A percentile compares a stretch with the other conserved stretches of the same genome.
Conservation (phyloP, 2,888 invertebrate genomes). For the Metallyticus violacea region DNA sequence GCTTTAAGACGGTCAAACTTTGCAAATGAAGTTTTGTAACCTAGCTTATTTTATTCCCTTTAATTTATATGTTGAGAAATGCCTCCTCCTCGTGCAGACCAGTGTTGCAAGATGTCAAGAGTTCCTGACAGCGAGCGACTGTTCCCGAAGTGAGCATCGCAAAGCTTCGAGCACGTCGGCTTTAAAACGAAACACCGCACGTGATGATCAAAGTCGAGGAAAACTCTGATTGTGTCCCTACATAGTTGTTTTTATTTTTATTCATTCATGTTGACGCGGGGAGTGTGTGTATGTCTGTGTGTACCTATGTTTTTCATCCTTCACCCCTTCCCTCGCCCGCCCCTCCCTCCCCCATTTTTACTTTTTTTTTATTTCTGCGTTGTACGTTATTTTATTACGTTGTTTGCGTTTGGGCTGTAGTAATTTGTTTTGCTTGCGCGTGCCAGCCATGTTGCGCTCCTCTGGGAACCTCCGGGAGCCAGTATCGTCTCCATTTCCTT, state of each 20-base stretch:
- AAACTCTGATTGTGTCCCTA: background rate
- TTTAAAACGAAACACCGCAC: background rate
- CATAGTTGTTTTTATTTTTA: background rate
- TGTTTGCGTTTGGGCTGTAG: slow-evolving; percentile 26
- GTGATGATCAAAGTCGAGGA: background rate
- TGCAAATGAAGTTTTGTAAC: too few relatives aligned
- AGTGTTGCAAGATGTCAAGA: too few relatives aligned
- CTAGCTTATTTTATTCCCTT: too few relatives aligned
- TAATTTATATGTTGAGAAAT: too few relatives aligned
- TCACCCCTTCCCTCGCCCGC: background rate
- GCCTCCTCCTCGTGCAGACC: too few relatives aligned
- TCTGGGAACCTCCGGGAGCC: slow-evolving; percentile 18
- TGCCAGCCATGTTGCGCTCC: slow-evolving; percentile 33
- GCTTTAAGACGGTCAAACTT: too few relatives aligned
- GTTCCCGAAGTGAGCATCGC: background rate
- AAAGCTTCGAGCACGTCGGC: background rate
- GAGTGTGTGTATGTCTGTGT: background rate
- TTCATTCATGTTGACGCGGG: background rate
- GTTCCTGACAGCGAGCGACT: too few relatives aligned
- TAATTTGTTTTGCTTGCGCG: slow-evolving; percentile 33
- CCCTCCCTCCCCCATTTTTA: background rate
- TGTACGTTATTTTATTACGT: slow-evolving; percentile 25
- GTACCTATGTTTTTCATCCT: background rate
- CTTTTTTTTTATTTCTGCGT: slow-evolving; percentile 8
- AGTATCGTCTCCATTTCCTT: slow-evolving; percentile 23